A percentile compares a stretch with the other conserved stretches of the same genome.
Conservation (phyloP, 2,888 invertebrate genomes). For the Cryptocephalus primarius region DNA sequence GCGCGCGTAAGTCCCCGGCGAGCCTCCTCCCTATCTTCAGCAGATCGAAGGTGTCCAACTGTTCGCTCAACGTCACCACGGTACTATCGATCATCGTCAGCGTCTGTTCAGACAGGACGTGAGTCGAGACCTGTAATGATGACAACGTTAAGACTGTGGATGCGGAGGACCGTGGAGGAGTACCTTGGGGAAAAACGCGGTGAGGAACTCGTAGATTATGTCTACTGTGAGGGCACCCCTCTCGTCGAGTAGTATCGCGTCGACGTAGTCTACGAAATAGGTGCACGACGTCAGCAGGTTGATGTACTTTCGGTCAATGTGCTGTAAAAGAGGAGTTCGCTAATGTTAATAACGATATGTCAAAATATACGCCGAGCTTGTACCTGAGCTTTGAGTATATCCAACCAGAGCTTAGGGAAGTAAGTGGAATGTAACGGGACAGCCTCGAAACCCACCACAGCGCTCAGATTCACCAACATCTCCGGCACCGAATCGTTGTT, state of each 20-base stretch:
- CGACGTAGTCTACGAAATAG: slow-evolving; percentile 80
- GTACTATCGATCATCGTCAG: slow-evolving; percentile 49
- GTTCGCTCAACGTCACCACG: slow-evolving; percentile 47
- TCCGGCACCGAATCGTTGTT: slow-evolving; percentile 80
- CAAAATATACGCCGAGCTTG: background rate
- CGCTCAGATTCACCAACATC: slow-evolving; percentile 74
- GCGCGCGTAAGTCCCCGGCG: slow-evolving; percentile 46
- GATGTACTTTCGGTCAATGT: slow-evolving; percentile 69
- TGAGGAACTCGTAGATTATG: slow-evolving; percentile 77
- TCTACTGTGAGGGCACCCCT: slow-evolving; percentile 74
- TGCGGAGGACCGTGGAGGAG: background rate
- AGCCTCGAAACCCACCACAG: slow-evolving; percentile 84
- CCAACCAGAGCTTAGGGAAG: slow-evolving; percentile 88
- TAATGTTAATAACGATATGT: no score
- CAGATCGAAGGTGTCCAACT: slow-evolving; percentile 42
- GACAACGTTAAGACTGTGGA: background rate
- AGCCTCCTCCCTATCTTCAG: slow-evolving; percentile 40
- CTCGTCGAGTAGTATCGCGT: slow-evolving; percentile 81
- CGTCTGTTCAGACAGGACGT: slow-evolving; percentile 50
- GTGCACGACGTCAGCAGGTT: slow-evolving; percentile 71
- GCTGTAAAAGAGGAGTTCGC: slow-evolving; percentile 38
- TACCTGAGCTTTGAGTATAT: slow-evolving; percentile 68
- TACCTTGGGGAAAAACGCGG: slow-evolving; percentile 84
- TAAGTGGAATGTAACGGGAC: slow-evolving; percentile 78
- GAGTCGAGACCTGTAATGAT: slow-evolving; percentile 43